A percentile compares a stretch with the other conserved stretches of the same genome.
Conservation (phyloP, 2,888 invertebrate species). For the Mycalesis mineus region DNA sequence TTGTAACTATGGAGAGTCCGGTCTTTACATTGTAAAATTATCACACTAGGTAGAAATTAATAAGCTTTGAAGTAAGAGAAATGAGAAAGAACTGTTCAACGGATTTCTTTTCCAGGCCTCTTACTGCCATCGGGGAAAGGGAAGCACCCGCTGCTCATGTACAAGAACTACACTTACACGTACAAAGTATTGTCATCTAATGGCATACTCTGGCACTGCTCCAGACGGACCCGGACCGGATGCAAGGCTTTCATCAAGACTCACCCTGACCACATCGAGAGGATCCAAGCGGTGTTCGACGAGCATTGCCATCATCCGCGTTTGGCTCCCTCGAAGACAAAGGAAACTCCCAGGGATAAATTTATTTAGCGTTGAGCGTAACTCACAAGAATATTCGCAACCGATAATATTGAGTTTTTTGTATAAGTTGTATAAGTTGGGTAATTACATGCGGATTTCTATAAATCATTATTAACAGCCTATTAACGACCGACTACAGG, state of each 20-base stretch:
- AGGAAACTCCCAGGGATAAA: neutral
- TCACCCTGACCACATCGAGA: constrained; percentile 37
- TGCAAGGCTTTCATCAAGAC: constrained; percentile 59
- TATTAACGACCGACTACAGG: too few species aligned
- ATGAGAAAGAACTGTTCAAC: too few species aligned
- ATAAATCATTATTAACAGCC: too few species aligned
- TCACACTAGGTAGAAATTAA: too few species aligned
- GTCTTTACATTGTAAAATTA: too few species aligned
- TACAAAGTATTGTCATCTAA: constrained; percentile 49
- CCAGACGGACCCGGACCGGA: constrained; percentile 51
- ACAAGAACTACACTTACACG: constrained; percentile 50
- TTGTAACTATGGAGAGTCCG: too few species aligned
- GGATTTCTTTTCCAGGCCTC: constrained; percentile 39
- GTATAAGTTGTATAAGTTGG: too few species aligned
- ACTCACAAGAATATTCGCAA: too few species aligned
- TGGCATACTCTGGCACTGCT: constrained; percentile 58
- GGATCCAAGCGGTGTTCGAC: constrained; percentile 39
- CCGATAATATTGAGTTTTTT: too few species aligned
- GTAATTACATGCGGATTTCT: too few species aligned
- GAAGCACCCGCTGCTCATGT: constrained; percentile 53
- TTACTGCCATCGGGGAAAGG: constrained; percentile 59
- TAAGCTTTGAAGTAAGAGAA: too few species aligned
- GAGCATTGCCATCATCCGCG: constrained; percentile 45
- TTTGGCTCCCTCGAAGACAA: constrained; percentile 3
- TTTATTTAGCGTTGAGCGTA: neutral